Evolutionary conservation across 2,888 invertebrate genomes (phyloP).

Genomic region (Anarsia innoxiella): DNA sequence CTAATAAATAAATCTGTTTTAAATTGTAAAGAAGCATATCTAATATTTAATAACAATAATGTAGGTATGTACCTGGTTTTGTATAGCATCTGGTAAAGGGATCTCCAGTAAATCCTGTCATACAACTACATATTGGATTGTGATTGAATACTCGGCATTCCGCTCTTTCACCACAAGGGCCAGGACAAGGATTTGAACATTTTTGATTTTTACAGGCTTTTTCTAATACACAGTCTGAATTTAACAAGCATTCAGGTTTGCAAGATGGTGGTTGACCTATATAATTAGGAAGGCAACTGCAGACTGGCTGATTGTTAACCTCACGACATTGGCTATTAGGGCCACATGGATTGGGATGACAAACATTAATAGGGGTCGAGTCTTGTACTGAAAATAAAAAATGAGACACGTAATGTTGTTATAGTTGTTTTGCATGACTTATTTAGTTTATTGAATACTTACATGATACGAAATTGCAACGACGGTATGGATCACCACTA

Average conservation of each 20-base stretch:
- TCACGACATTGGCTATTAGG: constrained; percentile 77
- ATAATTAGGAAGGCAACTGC: constrained; percentile 81
- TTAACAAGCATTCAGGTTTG: constrained; percentile 80
- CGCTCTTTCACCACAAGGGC: constrained; percentile 81
- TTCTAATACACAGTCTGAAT: constrained; percentile 77
- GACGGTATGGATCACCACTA: constrained; percentile 77
- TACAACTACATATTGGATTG: constrained; percentile 82
- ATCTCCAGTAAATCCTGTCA: constrained; percentile 76
- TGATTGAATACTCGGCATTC: constrained; percentile 83
- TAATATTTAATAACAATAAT: too few species aligned
- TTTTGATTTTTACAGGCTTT: constrained; percentile 81
- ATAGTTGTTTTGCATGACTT: background rate
- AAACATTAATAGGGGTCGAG: constrained; percentile 58
- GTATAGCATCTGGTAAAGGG: constrained; percentile 80
- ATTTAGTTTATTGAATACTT: constrained; percentile 27
- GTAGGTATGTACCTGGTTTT: constrained; percentile 72
- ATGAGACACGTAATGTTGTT: background rate
- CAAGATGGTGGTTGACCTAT: constrained; percentile 81
- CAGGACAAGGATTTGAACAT: constrained; percentile 82
- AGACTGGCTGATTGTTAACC: constrained; percentile 77
- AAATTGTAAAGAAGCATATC: too few species aligned
- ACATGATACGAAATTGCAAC: constrained; percentile 53
- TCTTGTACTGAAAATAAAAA: constrained; percentile 49
- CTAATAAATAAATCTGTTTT: constrained; percentile 4
- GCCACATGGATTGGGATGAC: constrained; percentile 77